phyloP scores from a whole-genome alignment of 2,888 invertebrate genomes.

The Petrolisthes cinctipes region DNA sequence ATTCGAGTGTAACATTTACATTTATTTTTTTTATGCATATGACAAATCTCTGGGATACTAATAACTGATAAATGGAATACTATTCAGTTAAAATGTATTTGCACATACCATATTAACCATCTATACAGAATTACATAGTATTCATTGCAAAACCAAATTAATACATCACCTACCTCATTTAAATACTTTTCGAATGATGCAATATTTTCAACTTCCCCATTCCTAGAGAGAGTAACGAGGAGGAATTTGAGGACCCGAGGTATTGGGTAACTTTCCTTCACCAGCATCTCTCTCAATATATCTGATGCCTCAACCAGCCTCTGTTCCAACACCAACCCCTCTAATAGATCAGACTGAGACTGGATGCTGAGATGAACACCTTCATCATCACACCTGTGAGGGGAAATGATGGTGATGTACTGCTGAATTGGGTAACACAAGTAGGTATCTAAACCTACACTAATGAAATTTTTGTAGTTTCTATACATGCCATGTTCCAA shows the following conservation, averaged over 20 bases:
- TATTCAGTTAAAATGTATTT: no score
- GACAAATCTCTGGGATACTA: not conserved
- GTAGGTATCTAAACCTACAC: no score
- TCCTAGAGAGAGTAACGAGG: not conserved
- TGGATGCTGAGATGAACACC: not conserved
- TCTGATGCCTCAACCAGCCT: not conserved
- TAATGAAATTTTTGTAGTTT: no score
- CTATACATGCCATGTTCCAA: no score
- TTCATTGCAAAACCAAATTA: not conserved
- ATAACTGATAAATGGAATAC: no score
- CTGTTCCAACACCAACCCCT: not conserved
- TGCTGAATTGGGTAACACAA: not conserved
- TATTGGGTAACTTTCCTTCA: not conserved
- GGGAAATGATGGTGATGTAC: not conserved
- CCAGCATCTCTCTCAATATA: not conserved
- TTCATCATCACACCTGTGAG: not conserved
- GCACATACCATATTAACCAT: no score
- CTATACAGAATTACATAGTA: not conserved
- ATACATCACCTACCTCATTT: not conserved
- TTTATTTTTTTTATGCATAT: not conserved
- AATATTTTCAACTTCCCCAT: not conserved
- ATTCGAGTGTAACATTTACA: not conserved
- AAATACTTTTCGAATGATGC: not conserved
- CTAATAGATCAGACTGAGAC: not conserved
- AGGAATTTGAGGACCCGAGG: not conserved